These are phyloP conservation scores for Aplocera efformata DNA, from an alignment of 2,888 invertebrate genomes.

Conservation along the genomic window DNA sequence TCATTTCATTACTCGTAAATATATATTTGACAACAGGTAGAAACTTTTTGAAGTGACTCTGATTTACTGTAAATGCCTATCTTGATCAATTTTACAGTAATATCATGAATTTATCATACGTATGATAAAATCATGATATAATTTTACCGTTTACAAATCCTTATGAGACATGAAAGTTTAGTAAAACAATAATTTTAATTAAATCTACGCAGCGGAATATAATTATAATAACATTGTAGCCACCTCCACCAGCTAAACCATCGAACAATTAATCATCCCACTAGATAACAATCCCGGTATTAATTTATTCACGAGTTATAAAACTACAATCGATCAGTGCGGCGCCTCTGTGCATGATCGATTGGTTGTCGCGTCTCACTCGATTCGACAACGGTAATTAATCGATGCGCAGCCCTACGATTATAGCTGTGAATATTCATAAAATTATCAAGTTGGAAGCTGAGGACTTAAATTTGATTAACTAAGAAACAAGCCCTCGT, in stretches of 20 bases:
- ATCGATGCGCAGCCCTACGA: slow-evolving; percentile 42
- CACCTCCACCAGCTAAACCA: background rate
- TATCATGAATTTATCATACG: too few species aligned
- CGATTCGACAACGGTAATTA: slow-evolving; percentile 66
- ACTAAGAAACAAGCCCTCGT: background rate
- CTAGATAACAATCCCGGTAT: slow-evolving; percentile 53
- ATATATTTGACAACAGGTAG: too few species aligned
- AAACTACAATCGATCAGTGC: slow-evolving; percentile 65
- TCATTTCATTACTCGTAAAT: too few species aligned
- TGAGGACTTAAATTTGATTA: background rate
- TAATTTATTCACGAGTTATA: slow-evolving; percentile 64
- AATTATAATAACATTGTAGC: too few species aligned
- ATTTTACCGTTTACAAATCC: too few species aligned
- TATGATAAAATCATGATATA: too few species aligned
- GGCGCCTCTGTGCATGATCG: slow-evolving; percentile 68
- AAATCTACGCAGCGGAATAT: too few species aligned
- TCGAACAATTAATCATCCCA: slow-evolving; percentile 36
- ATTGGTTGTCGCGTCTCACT: slow-evolving; percentile 56
- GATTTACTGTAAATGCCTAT: too few species aligned
- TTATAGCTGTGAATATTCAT: slow-evolving; percentile 15
- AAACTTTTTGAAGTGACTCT: too few species aligned
- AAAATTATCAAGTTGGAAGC: background rate
- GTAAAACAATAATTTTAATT: too few species aligned
- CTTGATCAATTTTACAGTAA: too few species aligned
- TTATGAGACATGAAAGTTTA: too few species aligned